Evolutionary conservation across 2,113 vertebrate genomes (phyloP), one percentile per base, ranked within the genome.

Genomic region (Coregonus clupeaformis): DNA sequence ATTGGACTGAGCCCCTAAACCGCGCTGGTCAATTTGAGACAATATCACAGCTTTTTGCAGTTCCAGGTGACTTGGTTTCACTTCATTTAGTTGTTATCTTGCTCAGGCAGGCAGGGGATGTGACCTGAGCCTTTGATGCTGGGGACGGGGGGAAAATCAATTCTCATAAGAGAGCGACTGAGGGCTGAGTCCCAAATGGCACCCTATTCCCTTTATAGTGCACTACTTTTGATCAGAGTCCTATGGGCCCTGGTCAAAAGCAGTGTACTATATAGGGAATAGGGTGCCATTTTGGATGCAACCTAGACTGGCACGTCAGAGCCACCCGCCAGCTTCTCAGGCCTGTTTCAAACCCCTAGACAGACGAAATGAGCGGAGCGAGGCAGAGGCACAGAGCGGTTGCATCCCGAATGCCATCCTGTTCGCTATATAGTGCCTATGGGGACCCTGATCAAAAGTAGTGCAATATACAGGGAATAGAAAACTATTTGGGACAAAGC

Each of bases 11-110:
- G 42, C 72, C 71, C 67, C 77, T 75, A 80, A 79, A 78, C 75
- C 29, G 68, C 80, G 73, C 73, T 73, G 82, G 78, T 80, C 73
- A 83, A 83, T 84, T 85, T 81, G 77, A 74, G 71, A 72, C 79
- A 76, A 81, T 82, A 83, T 74, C 57, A 69, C 52, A 60, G 60
- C 22, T 59, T 73, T 60, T 63, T 69, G 75, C 60, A 78, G 72
- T 83, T 82, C 73, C 74, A 81, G 78, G 62, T 70, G 71, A 83
- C 74, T 78, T 80, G 76, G 66, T 79, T 74, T 65, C 76, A 75
- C 74, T 83, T 80, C 69, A 82, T 80, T 74, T 78, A 63, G 78
- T 73, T 68, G 83, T 82, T 85, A 85, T 85, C 78, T 82, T 82
- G 69, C 68, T 74, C 62, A 42, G 80, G 80, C 83, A 85, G 87